Evolutionary conservation across 2,113 vertebrate genomes (phyloP).

Genomic region (Amphilophus citrinellus): DNA sequence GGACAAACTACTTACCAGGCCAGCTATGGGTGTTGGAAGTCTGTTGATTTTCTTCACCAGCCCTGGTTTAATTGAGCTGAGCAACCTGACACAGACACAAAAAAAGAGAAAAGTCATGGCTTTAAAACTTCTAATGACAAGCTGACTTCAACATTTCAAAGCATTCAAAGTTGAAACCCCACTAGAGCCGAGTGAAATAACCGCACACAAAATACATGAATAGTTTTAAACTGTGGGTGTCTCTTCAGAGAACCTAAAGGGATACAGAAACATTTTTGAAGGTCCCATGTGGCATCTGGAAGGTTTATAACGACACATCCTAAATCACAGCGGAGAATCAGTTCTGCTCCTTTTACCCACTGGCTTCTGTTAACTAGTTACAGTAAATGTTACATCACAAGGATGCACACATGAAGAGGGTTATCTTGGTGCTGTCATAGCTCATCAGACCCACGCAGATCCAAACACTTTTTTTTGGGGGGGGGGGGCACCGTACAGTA

Average conservation of each 20-base stretch:
- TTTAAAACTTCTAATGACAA: neutral
- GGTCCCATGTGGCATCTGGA: conserved; percentile 9
- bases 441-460: neutral
- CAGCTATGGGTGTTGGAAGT: conserved; percentile 92
- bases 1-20: conserved; percentile 80
- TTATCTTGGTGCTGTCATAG: neutral
- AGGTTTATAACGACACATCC: conserved; percentile 4
- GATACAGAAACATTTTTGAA: conserved; percentile 4
- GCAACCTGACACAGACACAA: conserved; percentile 83
- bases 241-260: neutral
- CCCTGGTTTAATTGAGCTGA: conserved; percentile 94
- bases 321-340: conserved; percentile 27
- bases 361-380: conserved; percentile 6
- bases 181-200: neutral
- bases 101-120: neutral
- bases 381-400: neutral
- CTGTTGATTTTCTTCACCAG: conserved; percentile 97
- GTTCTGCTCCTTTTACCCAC: neutral
- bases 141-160: neutral
- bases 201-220: neutral
- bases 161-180: neutral
- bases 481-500: neutral
- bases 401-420: neutral
- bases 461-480: neutral
- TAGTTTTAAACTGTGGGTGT: conserved; percentile 5